phyloP scores from a whole-genome alignment of 1,140 invertebrate genomes.

The Zaprionus ornatus region DNA sequence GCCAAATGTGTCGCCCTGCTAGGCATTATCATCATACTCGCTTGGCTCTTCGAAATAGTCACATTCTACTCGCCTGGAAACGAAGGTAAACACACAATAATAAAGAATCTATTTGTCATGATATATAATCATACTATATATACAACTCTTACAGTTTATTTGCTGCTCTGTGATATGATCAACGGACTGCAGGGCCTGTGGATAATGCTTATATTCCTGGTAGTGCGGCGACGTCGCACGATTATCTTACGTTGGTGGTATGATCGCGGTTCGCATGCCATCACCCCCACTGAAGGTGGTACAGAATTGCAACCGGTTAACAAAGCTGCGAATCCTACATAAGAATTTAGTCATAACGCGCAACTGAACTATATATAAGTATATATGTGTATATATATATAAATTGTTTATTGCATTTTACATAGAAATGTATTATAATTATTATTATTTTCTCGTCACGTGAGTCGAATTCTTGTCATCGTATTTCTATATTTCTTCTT shows the following conservation, averaged over 20 bases:
- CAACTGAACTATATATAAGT: constrained; percentile 32
- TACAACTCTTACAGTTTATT: constrained; percentile 38
- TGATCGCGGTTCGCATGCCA: constrained; percentile 75
- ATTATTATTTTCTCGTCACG: constrained; percentile 58
- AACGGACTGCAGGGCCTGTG: constrained; percentile 80
- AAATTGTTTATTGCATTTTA: constrained; percentile 74
- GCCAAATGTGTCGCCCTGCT: constrained; percentile 78
- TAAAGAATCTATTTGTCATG: neutral
- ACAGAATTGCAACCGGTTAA: constrained; percentile 64
- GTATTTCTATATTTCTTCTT: constrained; percentile 31
- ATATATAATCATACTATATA: neutral
- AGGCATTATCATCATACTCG: constrained; percentile 70
- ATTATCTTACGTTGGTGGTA: constrained; percentile 82
- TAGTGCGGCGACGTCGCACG: constrained; percentile 73
- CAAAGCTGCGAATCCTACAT: constrained; percentile 58
- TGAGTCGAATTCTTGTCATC: constrained; percentile 51
- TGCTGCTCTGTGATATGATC: constrained; percentile 77
- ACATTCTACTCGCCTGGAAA: constrained; percentile 76
- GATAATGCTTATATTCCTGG: constrained; percentile 77
- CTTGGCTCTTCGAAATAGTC: constrained; percentile 80
- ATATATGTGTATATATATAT: constrained; percentile 61
- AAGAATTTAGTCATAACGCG: constrained; percentile 26
- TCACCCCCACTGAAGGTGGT: constrained; percentile 38
- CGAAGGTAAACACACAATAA: constrained; percentile 31
- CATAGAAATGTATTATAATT: constrained; percentile 61